Conservation (phyloP, 2,113 vertebrate species). For the Todiramphus saurophagus region DNA sequence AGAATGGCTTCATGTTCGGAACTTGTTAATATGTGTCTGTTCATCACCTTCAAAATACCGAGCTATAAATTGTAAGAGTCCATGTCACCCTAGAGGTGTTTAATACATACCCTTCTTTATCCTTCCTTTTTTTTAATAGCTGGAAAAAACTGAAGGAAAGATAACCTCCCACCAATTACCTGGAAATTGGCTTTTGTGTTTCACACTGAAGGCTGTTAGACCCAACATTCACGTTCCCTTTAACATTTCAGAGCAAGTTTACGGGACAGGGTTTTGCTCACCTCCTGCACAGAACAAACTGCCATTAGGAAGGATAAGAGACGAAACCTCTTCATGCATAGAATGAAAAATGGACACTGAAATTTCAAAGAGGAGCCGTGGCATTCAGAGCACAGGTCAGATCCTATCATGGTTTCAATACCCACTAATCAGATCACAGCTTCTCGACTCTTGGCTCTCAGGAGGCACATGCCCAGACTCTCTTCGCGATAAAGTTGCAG, state of each 20-base stretch:
- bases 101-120: background rate
- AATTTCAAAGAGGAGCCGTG: background rate
- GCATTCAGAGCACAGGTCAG: background rate
- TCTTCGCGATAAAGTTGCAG: background rate
- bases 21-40: background rate
- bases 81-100: background rate
- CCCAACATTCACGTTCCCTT: background rate
- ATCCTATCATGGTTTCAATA: background rate
- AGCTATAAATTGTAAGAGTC: background rate
- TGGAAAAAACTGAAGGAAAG: background rate
- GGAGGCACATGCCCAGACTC: accelerated
- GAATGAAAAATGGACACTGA: background rate
- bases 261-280: background rate
- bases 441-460: background rate
- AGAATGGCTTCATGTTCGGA: background rate
- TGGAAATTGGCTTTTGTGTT: background rate
- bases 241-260: background rate
- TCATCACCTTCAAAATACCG: background rate
- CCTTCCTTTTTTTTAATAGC: background rate
- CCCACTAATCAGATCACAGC: background rate
- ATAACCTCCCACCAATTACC: background rate
- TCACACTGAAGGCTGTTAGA: background rate
- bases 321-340: background rate
- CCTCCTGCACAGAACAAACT: background rate
- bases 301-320: background rate